Evolutionary conservation across 2,113 vertebrate species (phyloP).

Genomic region (Dipodomys merriami): DNA sequence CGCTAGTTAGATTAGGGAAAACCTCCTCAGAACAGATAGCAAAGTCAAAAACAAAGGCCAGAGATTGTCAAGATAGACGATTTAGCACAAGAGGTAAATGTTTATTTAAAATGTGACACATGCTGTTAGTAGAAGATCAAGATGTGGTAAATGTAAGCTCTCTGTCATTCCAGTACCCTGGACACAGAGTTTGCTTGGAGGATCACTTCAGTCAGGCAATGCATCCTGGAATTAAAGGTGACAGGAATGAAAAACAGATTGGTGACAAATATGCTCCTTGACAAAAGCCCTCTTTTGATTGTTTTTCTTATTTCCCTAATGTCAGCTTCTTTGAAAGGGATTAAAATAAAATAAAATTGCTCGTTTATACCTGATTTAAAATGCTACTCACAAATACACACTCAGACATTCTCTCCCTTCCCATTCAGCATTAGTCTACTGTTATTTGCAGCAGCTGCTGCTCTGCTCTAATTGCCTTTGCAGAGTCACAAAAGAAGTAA

Average conservation of each 20-base stretch:
- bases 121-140: slow-evolving; percentile 34
- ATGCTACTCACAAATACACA: not conserved
- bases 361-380: slow-evolving; percentile 57
- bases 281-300: not conserved
- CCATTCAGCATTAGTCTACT: slow-evolving; percentile 39
- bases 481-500: slow-evolving; percentile 66
- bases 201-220: slow-evolving; percentile 12
- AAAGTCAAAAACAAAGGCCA: slow-evolving; percentile 67
- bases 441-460: slow-evolving; percentile 63
- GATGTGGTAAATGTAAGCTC: slow-evolving; percentile 55
- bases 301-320: slow-evolving; percentile 27
- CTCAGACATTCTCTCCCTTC: not conserved
- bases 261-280: slow-evolving; percentile 32
- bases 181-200: slow-evolving; percentile 23
- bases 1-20: slow-evolving; percentile 56
- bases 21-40: slow-evolving; percentile 28
- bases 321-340: slow-evolving; percentile 40
- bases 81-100: slow-evolving; percentile 49
- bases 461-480: slow-evolving; percentile 64
- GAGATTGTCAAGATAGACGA: slow-evolving; percentile 53
- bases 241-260: slow-evolving; percentile 48
- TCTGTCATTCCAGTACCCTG: slow-evolving; percentile 51
- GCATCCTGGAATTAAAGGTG: slow-evolving; percentile 61
- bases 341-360: slow-evolving; percentile 55
- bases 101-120: slow-evolving; percentile 69